phyloP scores from a whole-genome alignment of 2,888 invertebrate species.

The Hydriomena furcata region DNA sequence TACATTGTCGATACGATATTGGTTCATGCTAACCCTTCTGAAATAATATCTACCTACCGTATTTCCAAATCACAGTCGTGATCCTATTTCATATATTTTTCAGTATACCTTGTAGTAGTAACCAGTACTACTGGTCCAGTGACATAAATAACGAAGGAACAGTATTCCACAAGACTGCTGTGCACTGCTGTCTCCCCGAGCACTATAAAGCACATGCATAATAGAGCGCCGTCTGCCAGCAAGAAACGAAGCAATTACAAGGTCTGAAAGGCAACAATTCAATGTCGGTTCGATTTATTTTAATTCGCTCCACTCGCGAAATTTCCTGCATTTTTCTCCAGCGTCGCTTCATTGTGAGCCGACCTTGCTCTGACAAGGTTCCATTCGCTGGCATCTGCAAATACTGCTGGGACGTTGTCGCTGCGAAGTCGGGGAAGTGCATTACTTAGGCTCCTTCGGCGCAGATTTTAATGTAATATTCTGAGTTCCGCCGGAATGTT shows the following conservation, averaged over 20 bases:
- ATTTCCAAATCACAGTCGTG: too few relatives aligned
- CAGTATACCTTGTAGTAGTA: too few relatives aligned
- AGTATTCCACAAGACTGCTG: background rate
- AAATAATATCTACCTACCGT: too few relatives aligned
- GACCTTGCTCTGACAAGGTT: conserved; percentile 32
- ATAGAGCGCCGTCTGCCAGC: conserved; percentile 25
- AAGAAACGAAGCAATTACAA: conserved; percentile 38
- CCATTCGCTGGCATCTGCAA: conserved; percentile 23
- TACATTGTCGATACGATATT: too few relatives aligned
- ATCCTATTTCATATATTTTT: too few relatives aligned
- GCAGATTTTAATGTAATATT: conserved; percentile 57
- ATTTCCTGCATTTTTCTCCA: conserved; percentile 46
- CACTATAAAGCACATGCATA: conserved; percentile 25
- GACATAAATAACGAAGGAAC: background rate
- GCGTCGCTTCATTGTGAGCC: conserved; percentile 47
- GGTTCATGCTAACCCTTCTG: too few relatives aligned
- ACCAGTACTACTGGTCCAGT: too few relatives aligned
- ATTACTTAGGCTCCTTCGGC: conserved; percentile 51
- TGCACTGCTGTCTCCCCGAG: background rate
- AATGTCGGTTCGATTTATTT: conserved; percentile 58
- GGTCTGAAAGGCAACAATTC: conserved; percentile 48
- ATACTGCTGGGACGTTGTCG: conserved; percentile 39
- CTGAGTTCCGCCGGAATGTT: conserved; percentile 47
- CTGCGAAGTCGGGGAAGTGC: conserved; percentile 47
- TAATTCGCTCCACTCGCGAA: conserved; percentile 47